Conservation (phyloP, 1,140 invertebrate species). For the Nephila pilipes region DNA sequence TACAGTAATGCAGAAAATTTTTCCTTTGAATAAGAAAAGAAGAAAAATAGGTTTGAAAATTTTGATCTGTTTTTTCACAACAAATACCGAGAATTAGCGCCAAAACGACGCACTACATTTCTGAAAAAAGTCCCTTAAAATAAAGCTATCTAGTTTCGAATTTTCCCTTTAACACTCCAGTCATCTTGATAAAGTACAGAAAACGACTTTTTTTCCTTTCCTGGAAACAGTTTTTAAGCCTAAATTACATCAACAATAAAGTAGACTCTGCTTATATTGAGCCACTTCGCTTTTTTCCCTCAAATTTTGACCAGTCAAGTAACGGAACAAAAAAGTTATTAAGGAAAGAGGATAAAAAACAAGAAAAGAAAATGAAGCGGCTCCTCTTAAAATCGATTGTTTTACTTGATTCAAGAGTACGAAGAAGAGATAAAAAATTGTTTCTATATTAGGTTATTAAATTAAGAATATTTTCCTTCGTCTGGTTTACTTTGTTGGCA, state of each 20-base stretch:
- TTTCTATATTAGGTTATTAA: not conserved
- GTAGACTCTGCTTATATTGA: not conserved
- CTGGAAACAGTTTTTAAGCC: constrained; percentile 21
- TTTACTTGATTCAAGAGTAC: not conserved
- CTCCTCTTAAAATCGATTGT: not conserved
- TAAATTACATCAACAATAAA: constrained; percentile 23
- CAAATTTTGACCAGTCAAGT: not conserved
- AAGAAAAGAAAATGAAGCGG: not conserved
- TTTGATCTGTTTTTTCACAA: not conserved
- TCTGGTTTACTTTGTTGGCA: not conserved
- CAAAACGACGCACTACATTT: constrained; percentile 9
- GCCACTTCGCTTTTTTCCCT: not conserved
- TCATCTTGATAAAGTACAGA: constrained; percentile 4
- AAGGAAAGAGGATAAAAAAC: not conserved
- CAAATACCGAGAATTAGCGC: not conserved
- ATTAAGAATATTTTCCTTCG: not conserved
- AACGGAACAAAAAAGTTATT: constrained; percentile 23
- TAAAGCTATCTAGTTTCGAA: not conserved
- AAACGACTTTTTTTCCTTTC: not conserved
- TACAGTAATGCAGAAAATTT: too few relatives aligned
- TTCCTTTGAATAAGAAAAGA: not conserved
- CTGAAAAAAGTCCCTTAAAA: not conserved
- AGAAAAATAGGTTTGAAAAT: not conserved
- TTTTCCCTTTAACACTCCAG: not conserved
- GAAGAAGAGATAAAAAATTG: not conserved